Evolutionary conservation across 1,140 invertebrate species (phyloP).

Genomic region (Venturia canescens): DNA sequence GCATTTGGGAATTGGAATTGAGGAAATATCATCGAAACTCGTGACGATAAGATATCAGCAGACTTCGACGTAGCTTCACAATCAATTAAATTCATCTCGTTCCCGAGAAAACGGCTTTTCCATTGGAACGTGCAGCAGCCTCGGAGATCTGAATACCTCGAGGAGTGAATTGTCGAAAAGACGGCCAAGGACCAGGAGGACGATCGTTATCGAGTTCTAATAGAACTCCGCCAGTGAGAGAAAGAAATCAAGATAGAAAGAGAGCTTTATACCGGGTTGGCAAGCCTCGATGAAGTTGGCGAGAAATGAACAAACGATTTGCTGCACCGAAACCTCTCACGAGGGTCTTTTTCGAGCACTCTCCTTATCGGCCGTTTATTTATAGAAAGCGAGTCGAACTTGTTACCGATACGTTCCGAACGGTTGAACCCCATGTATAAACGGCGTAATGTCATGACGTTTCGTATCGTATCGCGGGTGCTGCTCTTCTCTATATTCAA

Average conservation of each 20-base stretch:
- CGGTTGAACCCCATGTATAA: neutral
- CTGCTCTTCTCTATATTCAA: neutral
- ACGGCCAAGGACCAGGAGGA: neutral
- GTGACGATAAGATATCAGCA: neutral
- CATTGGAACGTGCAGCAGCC: neutral
- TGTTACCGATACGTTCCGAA: conserved; percentile 14
- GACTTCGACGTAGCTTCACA: neutral
- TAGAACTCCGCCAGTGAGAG: neutral
- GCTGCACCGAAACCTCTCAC: conserved; percentile 27
- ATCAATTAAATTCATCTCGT: neutral
- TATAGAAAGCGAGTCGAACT: conserved; percentile 50
- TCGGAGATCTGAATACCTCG: neutral
- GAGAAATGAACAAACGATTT: conserved; percentile 15
- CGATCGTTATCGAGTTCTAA: conserved; percentile 21
- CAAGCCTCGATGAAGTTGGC: conserved; percentile 7
- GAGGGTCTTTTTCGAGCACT: conserved; percentile 2
- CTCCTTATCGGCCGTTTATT: conserved; percentile 61
- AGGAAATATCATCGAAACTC: too few species aligned
- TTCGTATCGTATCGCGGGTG: neutral
- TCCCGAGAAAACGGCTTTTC: neutral
- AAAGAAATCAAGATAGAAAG: neutral
- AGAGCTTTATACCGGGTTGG: neutral
- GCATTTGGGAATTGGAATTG: too few species aligned
- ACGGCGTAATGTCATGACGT: neutral
- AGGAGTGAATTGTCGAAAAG: conserved; percentile 6